Evolutionary conservation across 2,113 vertebrate genomes (phyloP).

Genomic region (Condylura cristata): DNA sequence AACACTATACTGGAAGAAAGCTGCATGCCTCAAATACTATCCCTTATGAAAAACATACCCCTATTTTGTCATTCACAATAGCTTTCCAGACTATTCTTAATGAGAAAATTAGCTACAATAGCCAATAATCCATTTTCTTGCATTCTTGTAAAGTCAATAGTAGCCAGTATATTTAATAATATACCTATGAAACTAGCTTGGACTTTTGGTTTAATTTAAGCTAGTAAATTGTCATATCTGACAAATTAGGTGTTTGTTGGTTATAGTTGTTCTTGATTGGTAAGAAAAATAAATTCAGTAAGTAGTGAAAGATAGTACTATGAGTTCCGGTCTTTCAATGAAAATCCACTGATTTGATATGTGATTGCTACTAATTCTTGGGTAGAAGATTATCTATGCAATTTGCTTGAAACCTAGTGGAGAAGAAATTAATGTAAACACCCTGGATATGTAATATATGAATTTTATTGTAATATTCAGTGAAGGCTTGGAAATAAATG

Average conservation of each 20-base stretch:
- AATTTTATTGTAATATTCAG: not conserved
- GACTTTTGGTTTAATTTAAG: not conserved
- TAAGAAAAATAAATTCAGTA: not conserved
- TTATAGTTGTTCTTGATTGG: not conserved
- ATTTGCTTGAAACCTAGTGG: not conserved
- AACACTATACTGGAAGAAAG: not conserved
- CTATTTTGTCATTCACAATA: not conserved
- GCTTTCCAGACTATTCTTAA: not conserved
- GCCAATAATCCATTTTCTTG: not conserved
- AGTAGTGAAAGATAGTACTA: not conserved
- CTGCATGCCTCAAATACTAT: not conserved
- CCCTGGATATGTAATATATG: not conserved
- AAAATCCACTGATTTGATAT: not conserved
- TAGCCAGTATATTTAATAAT: not conserved
- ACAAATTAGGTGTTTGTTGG: not conserved
- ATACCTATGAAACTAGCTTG: not conserved
- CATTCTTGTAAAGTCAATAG: not conserved
- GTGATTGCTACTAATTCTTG: not conserved
- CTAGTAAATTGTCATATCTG: not conserved
- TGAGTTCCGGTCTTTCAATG: not conserved
- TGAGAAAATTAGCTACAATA: not conserved
- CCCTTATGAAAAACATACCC: not conserved
- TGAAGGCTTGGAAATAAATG: not conserved
- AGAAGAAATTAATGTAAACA: not conserved
- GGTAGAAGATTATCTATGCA: not conserved